These are phyloP conservation scores for Diorhabda sublineata DNA, from an alignment of 1,140 invertebrate genomes.

Conservation along the genomic window DNA sequence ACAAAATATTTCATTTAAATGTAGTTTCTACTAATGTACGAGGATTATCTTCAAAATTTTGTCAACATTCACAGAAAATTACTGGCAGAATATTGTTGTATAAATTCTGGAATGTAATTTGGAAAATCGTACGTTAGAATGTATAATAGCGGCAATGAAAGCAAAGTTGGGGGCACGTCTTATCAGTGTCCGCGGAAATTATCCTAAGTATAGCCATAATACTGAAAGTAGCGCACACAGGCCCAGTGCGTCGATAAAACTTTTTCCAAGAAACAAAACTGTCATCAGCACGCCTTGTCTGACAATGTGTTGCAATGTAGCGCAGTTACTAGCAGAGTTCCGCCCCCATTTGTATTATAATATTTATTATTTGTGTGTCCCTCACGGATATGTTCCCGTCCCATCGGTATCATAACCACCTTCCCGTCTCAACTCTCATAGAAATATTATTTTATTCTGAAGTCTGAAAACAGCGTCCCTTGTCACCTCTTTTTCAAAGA, in stretches of 20 bases:
- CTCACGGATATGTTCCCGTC: slow-evolving; percentile 39
- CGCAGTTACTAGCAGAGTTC: slow-evolving; percentile 25
- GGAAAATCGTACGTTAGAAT: no score
- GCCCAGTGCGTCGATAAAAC: slow-evolving; percentile 43
- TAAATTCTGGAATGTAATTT: no score
- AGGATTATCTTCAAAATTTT: no score
- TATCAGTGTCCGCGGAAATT: slow-evolving; percentile 24
- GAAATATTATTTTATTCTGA: slow-evolving; percentile 46
- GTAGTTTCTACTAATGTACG: no score
- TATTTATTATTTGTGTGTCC: slow-evolving; percentile 49
- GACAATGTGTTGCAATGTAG: slow-evolving; percentile 46
- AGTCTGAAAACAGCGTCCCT: slow-evolving; percentile 39
- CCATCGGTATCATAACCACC: slow-evolving; percentile 39
- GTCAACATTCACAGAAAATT: no score
- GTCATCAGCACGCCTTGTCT: slow-evolving; percentile 43
- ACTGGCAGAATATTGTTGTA: no score
- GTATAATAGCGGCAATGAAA: neutral
- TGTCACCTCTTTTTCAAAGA: slow-evolving; percentile 43
- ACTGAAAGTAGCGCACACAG: slow-evolving; percentile 9
- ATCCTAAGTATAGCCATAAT: slow-evolving; percentile 30
- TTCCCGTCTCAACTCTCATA: slow-evolving; percentile 34
- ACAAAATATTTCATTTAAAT: no score
- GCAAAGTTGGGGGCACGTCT: slow-evolving; percentile 11
- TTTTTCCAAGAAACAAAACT: slow-evolving; percentile 47
- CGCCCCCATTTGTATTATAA: slow-evolving; percentile 41